phyloP scores from a whole-genome alignment of 2,888 invertebrate species.

The Galerucella calmariensis region DNA sequence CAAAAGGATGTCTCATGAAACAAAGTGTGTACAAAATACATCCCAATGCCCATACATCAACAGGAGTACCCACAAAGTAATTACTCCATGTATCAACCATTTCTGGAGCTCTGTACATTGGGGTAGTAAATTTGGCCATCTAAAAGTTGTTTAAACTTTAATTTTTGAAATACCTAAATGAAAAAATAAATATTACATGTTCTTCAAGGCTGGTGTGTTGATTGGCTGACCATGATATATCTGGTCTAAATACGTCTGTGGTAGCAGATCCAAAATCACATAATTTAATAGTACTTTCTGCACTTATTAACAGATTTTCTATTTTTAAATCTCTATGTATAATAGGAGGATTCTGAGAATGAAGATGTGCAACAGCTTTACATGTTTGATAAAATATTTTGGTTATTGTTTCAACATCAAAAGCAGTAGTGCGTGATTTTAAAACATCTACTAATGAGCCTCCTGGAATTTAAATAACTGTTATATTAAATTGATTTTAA shows the following conservation, averaged over 20 bases:
- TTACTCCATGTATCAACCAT: constrained; percentile 99
- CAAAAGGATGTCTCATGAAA: constrained; percentile 95
- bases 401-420: constrained; percentile 78
- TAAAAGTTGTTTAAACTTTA: constrained; percentile 58
- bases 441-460: constrained; percentile 77
- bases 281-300: constrained; percentile 87
- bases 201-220: constrained; percentile 93
- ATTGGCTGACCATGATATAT: constrained; percentile 91
- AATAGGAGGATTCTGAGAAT: constrained; percentile 88
- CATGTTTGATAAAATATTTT: constrained; percentile 93
- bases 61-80: constrained; percentile 87
- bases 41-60: constrained; percentile 97
- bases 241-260: constrained; percentile 82
- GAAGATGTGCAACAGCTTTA: constrained; percentile 93
- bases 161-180: background rate
- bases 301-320: constrained; percentile 92
- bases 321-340: constrained; percentile 96
- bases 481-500: background rate
- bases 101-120: constrained; percentile 98
- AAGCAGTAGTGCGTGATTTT: constrained; percentile 70
- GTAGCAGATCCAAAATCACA: constrained; percentile 99
- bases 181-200: constrained; percentile 72
- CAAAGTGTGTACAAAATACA: constrained; percentile 94
- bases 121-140: constrained; percentile 84
- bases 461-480: constrained; percentile 56